Conservation (phyloP, 2,888 invertebrate species). For the Tiphia femorata region DNA sequence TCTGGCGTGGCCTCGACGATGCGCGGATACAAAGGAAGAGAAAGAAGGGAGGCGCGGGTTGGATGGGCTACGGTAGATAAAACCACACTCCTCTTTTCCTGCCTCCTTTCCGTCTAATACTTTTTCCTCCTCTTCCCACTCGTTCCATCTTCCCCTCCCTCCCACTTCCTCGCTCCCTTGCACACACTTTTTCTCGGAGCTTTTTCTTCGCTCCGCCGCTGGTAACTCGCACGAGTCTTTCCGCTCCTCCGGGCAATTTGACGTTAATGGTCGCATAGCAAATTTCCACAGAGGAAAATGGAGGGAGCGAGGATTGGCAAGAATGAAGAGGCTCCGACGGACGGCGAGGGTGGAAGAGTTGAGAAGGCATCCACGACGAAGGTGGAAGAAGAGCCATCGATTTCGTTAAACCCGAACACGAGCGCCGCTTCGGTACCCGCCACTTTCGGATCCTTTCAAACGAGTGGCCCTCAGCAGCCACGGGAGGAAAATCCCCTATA, state of each 20-base stretch:
- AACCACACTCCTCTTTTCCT: slow-evolving; percentile 33
- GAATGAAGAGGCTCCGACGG: slow-evolving; percentile 13
- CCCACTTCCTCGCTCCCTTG: slow-evolving; percentile 1
- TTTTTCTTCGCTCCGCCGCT: slow-evolving; percentile 36
- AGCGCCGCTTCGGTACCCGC: slow-evolving; percentile 8
- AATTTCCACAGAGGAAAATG: slow-evolving; percentile 30
- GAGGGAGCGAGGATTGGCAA: not conserved
- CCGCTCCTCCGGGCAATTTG: slow-evolving; percentile 37
- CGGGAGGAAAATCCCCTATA: slow-evolving; percentile 20
- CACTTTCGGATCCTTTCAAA: slow-evolving; percentile 35
- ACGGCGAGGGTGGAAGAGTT: not conserved
- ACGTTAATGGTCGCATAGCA: slow-evolving; percentile 39
- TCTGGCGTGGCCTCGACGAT: slow-evolving; percentile 23
- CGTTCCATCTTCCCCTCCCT: not conserved
- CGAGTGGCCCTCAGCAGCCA: slow-evolving; percentile 24
- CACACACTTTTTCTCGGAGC: too few species aligned
- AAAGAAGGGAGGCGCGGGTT: slow-evolving; percentile 9
- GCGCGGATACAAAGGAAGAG: slow-evolving; percentile 30
- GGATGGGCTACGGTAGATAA: slow-evolving; percentile 19
- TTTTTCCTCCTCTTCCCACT: not conserved
- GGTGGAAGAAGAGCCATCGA: slow-evolving; percentile 10
- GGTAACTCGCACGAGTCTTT: slow-evolving; percentile 23
- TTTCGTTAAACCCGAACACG: slow-evolving; percentile 5
- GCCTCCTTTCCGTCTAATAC: not conserved
- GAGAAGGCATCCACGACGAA: not conserved